These are phyloP conservation scores for Chloropsis cyanopogon DNA, from an alignment of 2,113 vertebrate species.

Conservation along the genomic window DNA sequence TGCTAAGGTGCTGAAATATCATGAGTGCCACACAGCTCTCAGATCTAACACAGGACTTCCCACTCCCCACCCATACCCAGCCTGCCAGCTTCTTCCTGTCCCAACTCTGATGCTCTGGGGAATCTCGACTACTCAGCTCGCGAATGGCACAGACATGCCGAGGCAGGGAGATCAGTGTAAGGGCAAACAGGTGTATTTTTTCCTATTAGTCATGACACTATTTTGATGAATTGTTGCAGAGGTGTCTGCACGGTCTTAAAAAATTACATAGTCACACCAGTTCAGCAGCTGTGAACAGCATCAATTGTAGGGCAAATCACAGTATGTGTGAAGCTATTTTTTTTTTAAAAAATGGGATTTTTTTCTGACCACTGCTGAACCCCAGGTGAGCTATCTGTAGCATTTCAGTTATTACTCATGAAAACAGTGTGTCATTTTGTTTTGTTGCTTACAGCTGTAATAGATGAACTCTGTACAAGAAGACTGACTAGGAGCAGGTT, in stretches of 20 bases:
- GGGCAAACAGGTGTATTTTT: background rate
- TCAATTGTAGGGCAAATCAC: background rate
- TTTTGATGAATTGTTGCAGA: background rate
- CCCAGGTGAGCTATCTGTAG: background rate
- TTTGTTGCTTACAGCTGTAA: background rate
- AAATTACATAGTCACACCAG: background rate
- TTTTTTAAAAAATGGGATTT: background rate
- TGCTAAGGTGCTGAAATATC: background rate
- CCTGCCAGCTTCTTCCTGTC: background rate
- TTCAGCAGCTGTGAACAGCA: background rate
- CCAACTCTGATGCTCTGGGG: background rate
- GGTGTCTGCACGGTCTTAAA: background rate
- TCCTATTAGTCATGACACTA: background rate
- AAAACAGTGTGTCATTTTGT: background rate
- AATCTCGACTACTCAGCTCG: background rate
- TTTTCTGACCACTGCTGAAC: background rate
- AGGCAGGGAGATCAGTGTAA: background rate
- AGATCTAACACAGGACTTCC: background rate
- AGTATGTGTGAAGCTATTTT: fast-evolving
- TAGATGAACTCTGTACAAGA: background rate
- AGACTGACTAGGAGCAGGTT: background rate
- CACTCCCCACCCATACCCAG: background rate
- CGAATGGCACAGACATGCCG: fast-evolving
- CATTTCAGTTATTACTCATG: background rate
- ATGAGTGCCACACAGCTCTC: background rate